A percentile compares a stretch with the other conserved stretches of the same genome.
Evolutionary conservation across 2,113 vertebrate genomes (phyloP).

Genomic region (Labeo catla): DNA sequence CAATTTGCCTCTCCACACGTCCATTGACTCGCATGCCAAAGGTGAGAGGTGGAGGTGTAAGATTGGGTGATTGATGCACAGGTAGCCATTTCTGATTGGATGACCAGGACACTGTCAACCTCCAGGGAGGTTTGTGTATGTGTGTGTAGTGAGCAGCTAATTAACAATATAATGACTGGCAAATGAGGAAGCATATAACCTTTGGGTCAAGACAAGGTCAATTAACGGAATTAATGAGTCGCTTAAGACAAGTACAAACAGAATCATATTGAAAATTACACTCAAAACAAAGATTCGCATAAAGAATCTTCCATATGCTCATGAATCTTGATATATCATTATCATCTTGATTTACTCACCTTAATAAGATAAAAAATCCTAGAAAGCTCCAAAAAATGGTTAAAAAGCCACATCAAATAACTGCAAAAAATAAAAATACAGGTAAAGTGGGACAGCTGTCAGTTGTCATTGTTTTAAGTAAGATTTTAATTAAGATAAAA

Average conservation of each 20-base stretch:
- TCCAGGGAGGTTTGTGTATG: slow-evolving; percentile 22
- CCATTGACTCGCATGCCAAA: background rate
- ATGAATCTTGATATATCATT: background rate
- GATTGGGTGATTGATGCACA: background rate
- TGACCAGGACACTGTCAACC: background rate
- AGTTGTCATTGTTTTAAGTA: background rate
- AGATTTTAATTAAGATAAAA: background rate
- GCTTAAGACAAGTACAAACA: background rate
- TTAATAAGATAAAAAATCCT: background rate
- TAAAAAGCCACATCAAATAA: background rate
- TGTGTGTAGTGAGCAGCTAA: slow-evolving; percentile 27
- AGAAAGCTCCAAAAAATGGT: background rate
- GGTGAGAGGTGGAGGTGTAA: slow-evolving; percentile 13
- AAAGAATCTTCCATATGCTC: background rate
- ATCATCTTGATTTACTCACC: background rate
- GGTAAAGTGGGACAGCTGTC: background rate
- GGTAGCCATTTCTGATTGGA: slow-evolving; percentile 38
- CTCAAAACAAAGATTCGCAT: background rate
- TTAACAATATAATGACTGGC: slow-evolving; percentile 16
- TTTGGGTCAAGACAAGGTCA: background rate
- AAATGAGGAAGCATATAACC: background rate
- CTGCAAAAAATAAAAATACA: background rate
- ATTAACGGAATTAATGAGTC: background rate
- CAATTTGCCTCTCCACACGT: background rate
- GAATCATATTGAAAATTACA: background rate